phyloP scores from a whole-genome alignment of 2,888 invertebrate genomes.

The Pomacea canaliculata region DNA sequence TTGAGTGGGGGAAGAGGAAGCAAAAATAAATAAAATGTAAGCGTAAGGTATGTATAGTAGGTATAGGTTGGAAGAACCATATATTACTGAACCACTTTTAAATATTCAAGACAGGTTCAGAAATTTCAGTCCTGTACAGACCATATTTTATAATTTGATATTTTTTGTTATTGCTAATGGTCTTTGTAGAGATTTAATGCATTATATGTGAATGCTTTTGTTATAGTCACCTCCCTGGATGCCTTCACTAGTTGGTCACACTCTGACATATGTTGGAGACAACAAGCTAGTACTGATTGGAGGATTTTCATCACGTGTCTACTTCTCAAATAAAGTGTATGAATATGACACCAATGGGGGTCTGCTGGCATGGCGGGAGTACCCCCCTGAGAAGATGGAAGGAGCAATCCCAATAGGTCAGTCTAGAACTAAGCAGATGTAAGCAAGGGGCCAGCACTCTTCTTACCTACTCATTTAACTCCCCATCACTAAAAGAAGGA shows the following conservation, averaged over 20 bases:
- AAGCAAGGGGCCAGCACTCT: neutral
- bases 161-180: neutral
- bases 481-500: neutral
- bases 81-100: too few species aligned
- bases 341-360: conserved; percentile 73
- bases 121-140: too few species aligned
- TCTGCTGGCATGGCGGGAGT: conserved; percentile 42
- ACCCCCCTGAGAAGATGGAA: conserved; percentile 69
- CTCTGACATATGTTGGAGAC: conserved; percentile 83
- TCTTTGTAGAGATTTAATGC: too few species aligned
- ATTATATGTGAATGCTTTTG: neutral
- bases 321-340: conserved; percentile 79
- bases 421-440: conserved; percentile 8
- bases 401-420: conserved; percentile 83
- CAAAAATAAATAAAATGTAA: too few species aligned
- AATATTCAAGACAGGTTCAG: too few species aligned
- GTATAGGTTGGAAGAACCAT: too few species aligned
- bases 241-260: conserved; percentile 89
- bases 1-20: too few species aligned
- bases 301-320: conserved; percentile 80
- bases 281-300: conserved; percentile 84
- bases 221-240: conserved; percentile 37
- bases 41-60: too few species aligned
- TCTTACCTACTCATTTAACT: neutral
- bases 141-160: too few species aligned